Evolutionary conservation across 1,140 invertebrate species (phyloP), one percentile per base, ranked within the genome.

Genomic region (Geopemphigus sp.): DNA sequence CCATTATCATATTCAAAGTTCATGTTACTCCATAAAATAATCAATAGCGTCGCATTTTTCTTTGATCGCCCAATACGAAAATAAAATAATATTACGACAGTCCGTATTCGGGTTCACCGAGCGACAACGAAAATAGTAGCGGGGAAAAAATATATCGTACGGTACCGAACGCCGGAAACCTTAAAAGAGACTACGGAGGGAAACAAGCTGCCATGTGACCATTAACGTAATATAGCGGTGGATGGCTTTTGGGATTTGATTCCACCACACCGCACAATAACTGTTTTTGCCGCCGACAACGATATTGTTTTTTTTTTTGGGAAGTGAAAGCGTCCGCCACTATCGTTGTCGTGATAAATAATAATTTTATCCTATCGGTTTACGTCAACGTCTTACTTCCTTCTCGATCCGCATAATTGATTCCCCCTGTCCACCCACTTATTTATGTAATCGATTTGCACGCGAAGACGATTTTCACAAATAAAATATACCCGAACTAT

Each of bases 331-430:
- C 68, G 24, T 11, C 66, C 4, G 24, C 22, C 22, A n/a, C n/a
- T n/a, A n/a, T n/a, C n/a, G n/a, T n/a, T n/a, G 47, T 68, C 68
- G 68, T 22, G 26, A 29, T 54, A n/a, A 39, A 29, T 26, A 50
- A 29, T 19, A 29, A 29, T 53, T 72, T 54, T 72, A 14, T 53
- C 68, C 15, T 17, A 19, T 11, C 32, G 3, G 32, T 54, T 15
- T 26, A 19, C 50, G 10, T 5, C 26, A 4, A 5, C 26, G 50
- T n/a, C 8, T 32, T 4, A 54, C 66, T 54, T 53, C 47, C 47
- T 72, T 72, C 29, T 15, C 66, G 68, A 72, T 54, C 10, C 68
- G 68, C 68, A 29, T 26, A 72, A 72, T 54, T n/a, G 50, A 54
- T 72, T 54, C 29, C n/a, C 22, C 4, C 47, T 24, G n/a, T 47